phyloP scores from a whole-genome alignment of 2,113 vertebrate species.

The Carassius gibelio region DNA sequence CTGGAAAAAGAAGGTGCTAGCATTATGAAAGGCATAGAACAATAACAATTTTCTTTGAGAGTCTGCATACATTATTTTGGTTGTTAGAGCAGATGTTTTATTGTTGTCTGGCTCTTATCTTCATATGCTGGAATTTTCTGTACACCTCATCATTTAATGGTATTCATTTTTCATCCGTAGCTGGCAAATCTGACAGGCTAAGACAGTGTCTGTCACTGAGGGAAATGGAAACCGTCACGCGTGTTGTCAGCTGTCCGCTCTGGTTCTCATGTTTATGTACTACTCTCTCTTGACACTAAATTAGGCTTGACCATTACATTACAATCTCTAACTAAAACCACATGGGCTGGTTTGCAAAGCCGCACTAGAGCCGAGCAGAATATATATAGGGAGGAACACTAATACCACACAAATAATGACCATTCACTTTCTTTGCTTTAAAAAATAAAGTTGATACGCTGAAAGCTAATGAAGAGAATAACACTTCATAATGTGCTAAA shows the following conservation, averaged over 20 bases:
- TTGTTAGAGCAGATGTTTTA: constrained; percentile 2
- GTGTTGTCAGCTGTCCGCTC: constrained; percentile 34
- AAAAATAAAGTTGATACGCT: constrained; percentile 14
- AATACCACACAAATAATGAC: background rate
- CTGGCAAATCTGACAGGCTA: constrained; percentile 47
- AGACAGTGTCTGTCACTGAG: constrained; percentile 55
- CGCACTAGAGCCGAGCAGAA: constrained; percentile 45
- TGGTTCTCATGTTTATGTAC: constrained; percentile 37
- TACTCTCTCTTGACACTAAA: constrained; percentile 51
- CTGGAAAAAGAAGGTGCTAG: background rate
- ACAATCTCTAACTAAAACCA: constrained; percentile 63
- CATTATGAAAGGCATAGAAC: background rate
- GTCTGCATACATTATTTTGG: background rate
- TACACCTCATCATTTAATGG: constrained; percentile 52
- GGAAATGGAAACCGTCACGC: constrained; percentile 56
- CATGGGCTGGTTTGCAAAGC: constrained; percentile 61
- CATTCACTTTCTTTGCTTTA: background rate
- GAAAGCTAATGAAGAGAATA: constrained; percentile 21
- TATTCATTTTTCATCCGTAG: constrained; percentile 23
- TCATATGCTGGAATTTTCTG: background rate
- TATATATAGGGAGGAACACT: background rate
- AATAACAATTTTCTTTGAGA: background rate
- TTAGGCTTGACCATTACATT: constrained; percentile 57
- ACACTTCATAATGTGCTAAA: background rate
- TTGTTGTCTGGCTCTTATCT: constrained; percentile 10